Evolutionary conservation across 2,888 invertebrate genomes (phyloP), one percentile per base, ranked within the genome.

Genomic region (Drosophila lutescens): DNA sequence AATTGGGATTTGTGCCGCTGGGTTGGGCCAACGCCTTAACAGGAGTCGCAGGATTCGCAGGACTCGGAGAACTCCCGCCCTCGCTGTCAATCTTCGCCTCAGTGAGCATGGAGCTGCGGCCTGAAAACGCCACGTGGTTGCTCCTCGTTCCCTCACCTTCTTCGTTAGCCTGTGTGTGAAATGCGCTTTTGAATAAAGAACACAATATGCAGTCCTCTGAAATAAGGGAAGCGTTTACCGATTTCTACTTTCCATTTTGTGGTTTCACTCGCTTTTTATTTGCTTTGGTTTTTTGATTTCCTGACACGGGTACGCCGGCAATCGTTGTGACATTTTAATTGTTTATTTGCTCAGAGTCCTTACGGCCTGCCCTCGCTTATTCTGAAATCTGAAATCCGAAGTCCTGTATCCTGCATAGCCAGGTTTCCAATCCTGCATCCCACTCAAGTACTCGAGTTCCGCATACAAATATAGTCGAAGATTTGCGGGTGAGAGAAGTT

Each of bases 251-350:
- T 66, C 56, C 56, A 66, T 66, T 66, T 67, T 67, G 69, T 43
- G 69, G 68, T 43, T 68, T 56, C 47, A 15, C 69, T 56, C 34
- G 34, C 44, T 43, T 53, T 63, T 71, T 53, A 65, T 65, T 65
- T 63, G 62, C 47, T 67, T 72, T 88, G 74, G 79, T 81, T 85
- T 82, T 81, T 85, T 87, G 84, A 87, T 86, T 87, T 77, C 81
- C 86, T 86, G 86, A 86, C 89, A 87, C 88, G 86, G 86, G 89
- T 88, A 80, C 83, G 76, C 70, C 67, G 79, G 76, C 89, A 89
- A 87, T 89, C 86, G 83, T 89, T 89, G 86, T 86, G 86, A 86
- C 86, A 86, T 89, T 86, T 86, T 86, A 86, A 86, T 86, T 86
- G 86, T 86, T 86, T 86, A 86, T 86, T 86, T 86, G 88, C 89